Evolutionary conservation across 2,113 vertebrate species (phyloP).

Genomic region (Speoplatyrhinus poulsoni): DNA sequence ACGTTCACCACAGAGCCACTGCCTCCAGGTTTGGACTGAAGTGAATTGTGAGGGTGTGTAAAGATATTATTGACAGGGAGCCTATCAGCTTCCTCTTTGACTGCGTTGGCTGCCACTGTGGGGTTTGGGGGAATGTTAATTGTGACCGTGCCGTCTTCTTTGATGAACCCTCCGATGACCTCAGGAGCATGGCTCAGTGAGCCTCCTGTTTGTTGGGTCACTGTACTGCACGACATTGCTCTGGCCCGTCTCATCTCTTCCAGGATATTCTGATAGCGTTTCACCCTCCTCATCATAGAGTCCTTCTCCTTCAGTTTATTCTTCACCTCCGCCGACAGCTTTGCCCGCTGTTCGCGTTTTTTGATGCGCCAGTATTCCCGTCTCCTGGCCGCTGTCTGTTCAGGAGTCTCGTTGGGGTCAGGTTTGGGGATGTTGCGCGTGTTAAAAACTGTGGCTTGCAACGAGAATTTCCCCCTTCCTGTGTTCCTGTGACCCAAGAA

Average conservation of each 20-base stretch:
- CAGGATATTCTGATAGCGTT: slow-evolving; percentile 67
- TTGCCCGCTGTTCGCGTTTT: slow-evolving; percentile 78
- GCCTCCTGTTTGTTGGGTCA: slow-evolving; percentile 37
- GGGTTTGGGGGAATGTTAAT: slow-evolving; percentile 47
- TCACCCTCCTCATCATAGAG: slow-evolving; percentile 64
- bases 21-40: background rate
- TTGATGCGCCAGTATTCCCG: slow-evolving; percentile 79
- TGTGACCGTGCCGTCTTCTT: slow-evolving; percentile 74
- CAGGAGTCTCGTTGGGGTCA: slow-evolving; percentile 57
- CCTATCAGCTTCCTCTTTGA: background rate
- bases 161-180: slow-evolving; percentile 74
- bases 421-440: slow-evolving; percentile 35
- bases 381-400: slow-evolving; percentile 70
- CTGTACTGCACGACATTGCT: slow-evolving; percentile 10
- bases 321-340: slow-evolving; percentile 71
- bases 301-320: slow-evolving; percentile 69
- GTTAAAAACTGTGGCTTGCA: slow-evolving; percentile 27
- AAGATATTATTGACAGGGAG: background rate
- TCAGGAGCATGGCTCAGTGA: slow-evolving; percentile 29
- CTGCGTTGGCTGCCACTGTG: slow-evolving; percentile 6
- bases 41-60: slow-evolving; percentile 4
- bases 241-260: slow-evolving; percentile 67
- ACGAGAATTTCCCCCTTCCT: slow-evolving; percentile 38
- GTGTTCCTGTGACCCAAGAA: slow-evolving; percentile 51
- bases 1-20: background rate